These are phyloP conservation scores for Dinocampus coccinellae DNA, from an alignment of 2,888 invertebrate species.

Conservation along the genomic window DNA sequence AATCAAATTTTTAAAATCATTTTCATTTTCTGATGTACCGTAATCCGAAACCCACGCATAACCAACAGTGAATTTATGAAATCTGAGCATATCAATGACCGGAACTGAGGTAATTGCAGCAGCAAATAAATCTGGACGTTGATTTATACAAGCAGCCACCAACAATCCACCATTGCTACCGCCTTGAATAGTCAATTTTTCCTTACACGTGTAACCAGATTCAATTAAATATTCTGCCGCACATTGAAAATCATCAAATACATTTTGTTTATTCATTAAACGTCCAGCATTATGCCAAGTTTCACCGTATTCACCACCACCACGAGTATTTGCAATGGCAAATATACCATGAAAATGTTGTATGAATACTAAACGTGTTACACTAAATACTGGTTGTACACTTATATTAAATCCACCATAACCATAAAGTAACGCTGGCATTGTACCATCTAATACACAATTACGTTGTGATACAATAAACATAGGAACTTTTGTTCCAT, in stretches of 20 bases:
- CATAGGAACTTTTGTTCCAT: slow-evolving; percentile 96
- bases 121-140: slow-evolving; percentile 94
- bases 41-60: slow-evolving; percentile 97
- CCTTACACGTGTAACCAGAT: slow-evolving; percentile 82
- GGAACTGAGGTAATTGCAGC: slow-evolving; percentile 95
- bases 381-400: slow-evolving; percentile 90
- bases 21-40: slow-evolving; percentile 88
- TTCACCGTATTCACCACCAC: slow-evolving; percentile 98
- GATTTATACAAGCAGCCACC: slow-evolving; percentile 95
- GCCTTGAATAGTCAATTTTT: slow-evolving; percentile 89
- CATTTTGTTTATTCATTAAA: slow-evolving; percentile 94
- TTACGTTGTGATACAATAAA: slow-evolving; percentile 88
- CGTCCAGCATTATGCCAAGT: slow-evolving; percentile 97
- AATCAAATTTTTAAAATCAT: slow-evolving; percentile 87
- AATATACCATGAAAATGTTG: slow-evolving; percentile 90
- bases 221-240: slow-evolving; percentile 90
- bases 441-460: slow-evolving; percentile 76
- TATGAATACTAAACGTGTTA: slow-evolving; percentile 88
- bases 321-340: slow-evolving; percentile 94
- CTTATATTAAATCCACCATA: slow-evolving; percentile 98
- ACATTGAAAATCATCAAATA: slow-evolving; percentile 95
- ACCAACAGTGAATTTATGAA: slow-evolving; percentile 98
- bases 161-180: slow-evolving; percentile 97
- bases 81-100: slow-evolving; percentile 98
- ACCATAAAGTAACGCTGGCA: slow-evolving; percentile 91